Conservation (phyloP, 2,113 vertebrate species). For the Reinhardtius hippoglossoides region DNA sequence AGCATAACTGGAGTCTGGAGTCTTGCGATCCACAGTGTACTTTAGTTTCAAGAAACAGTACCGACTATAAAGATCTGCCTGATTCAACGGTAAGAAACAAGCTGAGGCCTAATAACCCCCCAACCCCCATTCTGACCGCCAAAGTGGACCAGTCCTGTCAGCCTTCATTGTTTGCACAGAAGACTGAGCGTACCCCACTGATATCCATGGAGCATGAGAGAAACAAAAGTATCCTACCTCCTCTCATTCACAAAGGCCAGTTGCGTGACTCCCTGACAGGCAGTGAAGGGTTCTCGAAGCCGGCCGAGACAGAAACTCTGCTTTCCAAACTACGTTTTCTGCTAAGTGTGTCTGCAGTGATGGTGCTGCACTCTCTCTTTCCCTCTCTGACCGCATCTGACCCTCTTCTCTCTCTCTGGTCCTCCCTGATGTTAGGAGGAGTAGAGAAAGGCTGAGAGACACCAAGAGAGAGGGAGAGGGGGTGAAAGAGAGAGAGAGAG, state of each 20-base stretch:
- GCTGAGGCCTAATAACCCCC: constrained; percentile 22
- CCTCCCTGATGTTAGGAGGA: constrained; percentile 53
- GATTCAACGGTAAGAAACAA: constrained; percentile 29
- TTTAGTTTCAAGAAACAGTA: not conserved
- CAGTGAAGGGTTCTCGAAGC: not conserved
- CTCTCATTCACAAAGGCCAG: constrained; percentile 72
- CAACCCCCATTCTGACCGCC: constrained; percentile 42
- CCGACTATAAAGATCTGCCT: not conserved
- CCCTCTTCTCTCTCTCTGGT: constrained; percentile 29
- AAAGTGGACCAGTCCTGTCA: constrained; percentile 67
- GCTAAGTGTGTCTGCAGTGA: constrained; percentile 24
- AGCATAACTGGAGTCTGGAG: not conserved
- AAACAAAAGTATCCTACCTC: constrained; percentile 76
- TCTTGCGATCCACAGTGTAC: not conserved
- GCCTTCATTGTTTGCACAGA: constrained; percentile 72
- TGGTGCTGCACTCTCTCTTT: constrained; percentile 26
- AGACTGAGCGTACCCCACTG: constrained; percentile 35
- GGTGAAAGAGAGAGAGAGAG: constrained; percentile 16
- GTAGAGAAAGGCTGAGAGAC: constrained; percentile 20
- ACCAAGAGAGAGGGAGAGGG: constrained; percentile 30
- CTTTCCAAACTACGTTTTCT: constrained; percentile 4
- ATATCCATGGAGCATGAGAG: constrained; percentile 32
- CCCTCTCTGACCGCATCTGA: constrained; percentile 31
- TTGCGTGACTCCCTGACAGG: not conserved
- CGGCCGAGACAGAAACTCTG: not conserved